Evolutionary conservation across 2,888 invertebrate genomes (phyloP).

Genomic region (Liopterus haemorrhoidalis): DNA sequence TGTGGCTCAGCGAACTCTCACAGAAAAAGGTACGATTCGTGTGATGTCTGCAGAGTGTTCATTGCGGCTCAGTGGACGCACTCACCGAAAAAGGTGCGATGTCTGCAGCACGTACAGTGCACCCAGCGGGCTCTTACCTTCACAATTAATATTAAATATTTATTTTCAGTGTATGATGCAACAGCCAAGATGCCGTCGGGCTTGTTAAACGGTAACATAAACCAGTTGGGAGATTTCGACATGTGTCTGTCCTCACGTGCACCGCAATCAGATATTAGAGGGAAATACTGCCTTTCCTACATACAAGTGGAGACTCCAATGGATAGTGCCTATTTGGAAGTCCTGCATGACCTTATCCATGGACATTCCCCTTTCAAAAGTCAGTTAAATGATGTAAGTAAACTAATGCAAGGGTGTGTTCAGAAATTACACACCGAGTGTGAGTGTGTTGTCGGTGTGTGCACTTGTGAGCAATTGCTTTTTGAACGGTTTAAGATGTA

Average conservation of each 20-base stretch:
- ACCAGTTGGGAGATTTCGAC: slow-evolving; percentile 46
- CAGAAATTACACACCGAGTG: no score
- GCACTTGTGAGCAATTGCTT: no score
- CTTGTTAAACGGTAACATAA: slow-evolving; percentile 43
- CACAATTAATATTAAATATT: slow-evolving; percentile 5
- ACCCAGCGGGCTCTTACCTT: background rate
- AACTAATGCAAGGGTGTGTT: no score
- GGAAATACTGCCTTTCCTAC: slow-evolving; percentile 61
- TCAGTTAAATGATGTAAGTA: slow-evolving; percentile 61
- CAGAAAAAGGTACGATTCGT: no score
- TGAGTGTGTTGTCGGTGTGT: no score
- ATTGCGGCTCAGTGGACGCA: no score
- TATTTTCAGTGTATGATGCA: slow-evolving; percentile 45
- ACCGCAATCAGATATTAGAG: slow-evolving; percentile 44
- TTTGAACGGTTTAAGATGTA: no score
- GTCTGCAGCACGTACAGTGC: no score
- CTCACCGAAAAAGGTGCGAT: no score
- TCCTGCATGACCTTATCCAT: slow-evolving; percentile 51
- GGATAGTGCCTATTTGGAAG: slow-evolving; percentile 47
- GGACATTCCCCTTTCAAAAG: slow-evolving; percentile 60
- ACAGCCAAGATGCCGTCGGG: slow-evolving; percentile 45
- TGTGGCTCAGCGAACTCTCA: no score
- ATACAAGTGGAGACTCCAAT: slow-evolving; percentile 52
- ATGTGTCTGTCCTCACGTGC: slow-evolving; percentile 41
- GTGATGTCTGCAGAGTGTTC: no score